phyloP scores from a whole-genome alignment of 2,797 vertebrate genomes.

The Otus scops region DNA sequence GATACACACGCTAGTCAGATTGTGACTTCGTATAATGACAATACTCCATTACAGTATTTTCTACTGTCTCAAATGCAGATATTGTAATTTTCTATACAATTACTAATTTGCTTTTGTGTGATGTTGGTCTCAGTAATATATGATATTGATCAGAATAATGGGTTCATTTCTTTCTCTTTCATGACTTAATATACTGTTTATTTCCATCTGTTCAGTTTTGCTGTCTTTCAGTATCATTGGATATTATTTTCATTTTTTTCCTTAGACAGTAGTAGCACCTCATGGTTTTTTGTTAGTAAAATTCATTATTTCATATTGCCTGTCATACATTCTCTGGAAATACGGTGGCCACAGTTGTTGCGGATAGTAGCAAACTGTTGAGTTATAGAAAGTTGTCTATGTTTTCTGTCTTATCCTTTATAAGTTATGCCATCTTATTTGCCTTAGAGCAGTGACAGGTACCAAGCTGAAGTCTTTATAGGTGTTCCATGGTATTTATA shows the following conservation, averaged over 20 bases:
- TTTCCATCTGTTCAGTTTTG: background rate
- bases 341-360: background rate
- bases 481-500: background rate
- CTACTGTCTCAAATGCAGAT: background rate
- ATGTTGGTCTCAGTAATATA: background rate
- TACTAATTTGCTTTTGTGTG: background rate
- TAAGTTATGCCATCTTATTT: background rate
- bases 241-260: background rate
- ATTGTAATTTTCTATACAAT: background rate
- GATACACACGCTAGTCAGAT: too few relatives aligned
- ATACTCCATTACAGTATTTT: background rate
- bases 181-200: background rate
- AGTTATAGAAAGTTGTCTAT: background rate
- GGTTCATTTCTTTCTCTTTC: background rate
- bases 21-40: background rate
- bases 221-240: background rate
- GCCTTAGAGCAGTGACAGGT: background rate
- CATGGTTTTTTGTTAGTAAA: background rate
- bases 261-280: background rate
- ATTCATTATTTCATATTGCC: background rate
- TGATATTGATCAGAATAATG: background rate
- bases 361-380: background rate
- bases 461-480: background rate
- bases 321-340: background rate
- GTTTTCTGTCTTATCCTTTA: background rate